Percentiles rank a stretch among this genome's conserved stretches.
Conservation (phyloP, 2,888 invertebrate species). For the Clitarchus hookeri region DNA sequence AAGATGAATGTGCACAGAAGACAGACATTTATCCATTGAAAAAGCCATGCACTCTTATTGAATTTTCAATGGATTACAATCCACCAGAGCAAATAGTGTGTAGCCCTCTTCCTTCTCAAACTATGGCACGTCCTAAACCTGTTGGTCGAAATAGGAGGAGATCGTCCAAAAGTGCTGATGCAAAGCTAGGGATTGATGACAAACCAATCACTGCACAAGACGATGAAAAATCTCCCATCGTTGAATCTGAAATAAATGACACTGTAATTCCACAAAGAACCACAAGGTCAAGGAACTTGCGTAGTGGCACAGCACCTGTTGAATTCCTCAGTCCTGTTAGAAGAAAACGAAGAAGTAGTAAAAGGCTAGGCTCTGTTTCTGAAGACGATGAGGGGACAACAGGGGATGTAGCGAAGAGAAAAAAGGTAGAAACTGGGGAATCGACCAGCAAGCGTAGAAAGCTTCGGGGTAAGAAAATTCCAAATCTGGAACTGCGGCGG, state of each 20-base stretch:
- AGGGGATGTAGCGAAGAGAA: constrained; percentile 15
- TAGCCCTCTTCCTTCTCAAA: background rate
- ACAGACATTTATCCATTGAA: background rate
- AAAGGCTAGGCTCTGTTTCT: constrained; percentile 26
- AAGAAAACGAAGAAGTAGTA: constrained; percentile 36
- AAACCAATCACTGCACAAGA: background rate
- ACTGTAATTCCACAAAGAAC: background rate
- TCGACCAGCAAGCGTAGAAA: constrained; percentile 51
- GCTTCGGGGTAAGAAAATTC: constrained; percentile 41
- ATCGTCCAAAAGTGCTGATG: background rate
- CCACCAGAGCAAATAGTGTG: background rate
- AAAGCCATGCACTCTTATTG: background rate
- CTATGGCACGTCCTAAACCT: background rate
- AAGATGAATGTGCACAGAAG: background rate
- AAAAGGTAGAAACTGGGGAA: constrained; percentile 40
- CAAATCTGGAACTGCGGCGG: constrained; percentile 50
- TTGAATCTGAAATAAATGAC: background rate
- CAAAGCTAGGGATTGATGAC: background rate
- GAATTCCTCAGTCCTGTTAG: background rate
- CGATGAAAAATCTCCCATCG: background rate
- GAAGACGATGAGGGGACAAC: constrained; percentile 31
- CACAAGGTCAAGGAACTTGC: background rate
- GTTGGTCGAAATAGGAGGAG: background rate
- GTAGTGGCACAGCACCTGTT: background rate
- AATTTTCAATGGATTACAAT: constrained; percentile 10